Evolutionary conservation across 2,797 vertebrate genomes (phyloP), one percentile per base, ranked within the genome.

Genomic region (Pyrocephalus nanus): DNA sequence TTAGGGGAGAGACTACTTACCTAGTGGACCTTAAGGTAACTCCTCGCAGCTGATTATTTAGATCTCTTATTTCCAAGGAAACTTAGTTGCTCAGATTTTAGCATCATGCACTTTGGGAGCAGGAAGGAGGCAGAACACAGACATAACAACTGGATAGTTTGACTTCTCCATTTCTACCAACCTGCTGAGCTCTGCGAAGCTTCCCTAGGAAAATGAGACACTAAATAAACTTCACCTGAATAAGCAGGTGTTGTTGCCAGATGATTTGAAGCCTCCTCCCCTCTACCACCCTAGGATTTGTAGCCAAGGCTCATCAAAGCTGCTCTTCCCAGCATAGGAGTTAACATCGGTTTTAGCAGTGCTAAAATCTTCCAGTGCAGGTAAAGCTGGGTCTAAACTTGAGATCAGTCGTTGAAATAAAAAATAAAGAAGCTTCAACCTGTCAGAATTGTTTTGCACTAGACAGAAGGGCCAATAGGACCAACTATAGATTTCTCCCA

Each of bases 381-480:
- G 40, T 30, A 69, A 60, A 23, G 15, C 18, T 58, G 6, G 16
- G n/a, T 80, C 42, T 80, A 29, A 88, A 80, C 26, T 27, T 80
- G 5, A 34, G 20, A 13, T 48, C 47, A 61, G 43, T 9, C 54
- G 7, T 32, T 88, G 66, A 83, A 77, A 72, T 86, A 34, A 93
- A 90, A 95, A 61, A 61, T 23, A 53, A 65, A 15, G 61, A 54
- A 64, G 62, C 7, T 88, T 96, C 70, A 72, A 30, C n/a, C 38
- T 86, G 74, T 93, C 83, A 87, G 83, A 84, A 76, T 32, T 86
- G 40, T 48, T 95, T 88, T 93, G 36, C 62, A 15, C 54, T 73
- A 67, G 82, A 80, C 55, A 90, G 66, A 80, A 91, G 30, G 51
- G 58, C 43, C 30, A 4, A 64, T 11, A 88, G 47, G 58, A 78